Conservation (phyloP, 2,888 invertebrate species). For the Phengaris alcon region DNA sequence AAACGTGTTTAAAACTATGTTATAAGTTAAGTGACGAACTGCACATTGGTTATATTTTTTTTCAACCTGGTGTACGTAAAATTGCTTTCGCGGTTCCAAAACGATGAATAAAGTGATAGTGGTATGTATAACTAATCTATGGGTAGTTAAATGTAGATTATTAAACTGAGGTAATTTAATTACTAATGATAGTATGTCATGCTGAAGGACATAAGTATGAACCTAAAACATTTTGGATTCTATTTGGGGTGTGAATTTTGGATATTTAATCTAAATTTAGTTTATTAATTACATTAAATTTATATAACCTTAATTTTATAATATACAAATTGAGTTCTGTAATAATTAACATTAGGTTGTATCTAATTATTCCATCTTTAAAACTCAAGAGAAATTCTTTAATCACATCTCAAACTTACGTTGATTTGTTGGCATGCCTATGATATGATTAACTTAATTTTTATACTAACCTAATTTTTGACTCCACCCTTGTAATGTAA, state of each 20-base stretch:
- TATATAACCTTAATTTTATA: not conserved
- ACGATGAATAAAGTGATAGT: slow-evolving; percentile 65
- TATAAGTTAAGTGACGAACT: slow-evolving; percentile 51
- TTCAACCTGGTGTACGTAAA: slow-evolving; percentile 49
- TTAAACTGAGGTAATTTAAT: not conserved
- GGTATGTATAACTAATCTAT: slow-evolving; percentile 55
- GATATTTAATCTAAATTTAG: not conserved
- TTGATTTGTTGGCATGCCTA: not conserved
- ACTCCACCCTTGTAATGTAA: not conserved
- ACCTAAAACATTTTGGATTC: not conserved
- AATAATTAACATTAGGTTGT: not conserved
- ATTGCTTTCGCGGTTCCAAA: slow-evolving; percentile 48
- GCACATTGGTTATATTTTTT: slow-evolving; percentile 60
- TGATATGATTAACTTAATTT: not conserved
- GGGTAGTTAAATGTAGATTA: slow-evolving; percentile 1
- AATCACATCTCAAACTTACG: not conserved
- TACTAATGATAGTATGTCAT: not conserved
- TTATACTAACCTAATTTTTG: not conserved
- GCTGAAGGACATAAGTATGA: slow-evolving; percentile 2
- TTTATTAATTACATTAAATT: not conserved
- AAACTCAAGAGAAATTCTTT: too few relatives aligned
- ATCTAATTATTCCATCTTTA: not conserved
- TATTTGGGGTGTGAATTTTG: not conserved
- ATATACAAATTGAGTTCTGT: not conserved
- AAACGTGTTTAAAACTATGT: slow-evolving; percentile 45